phyloP scores from a whole-genome alignment of 2,113 vertebrate species.

The Triplophysa dalaica region DNA sequence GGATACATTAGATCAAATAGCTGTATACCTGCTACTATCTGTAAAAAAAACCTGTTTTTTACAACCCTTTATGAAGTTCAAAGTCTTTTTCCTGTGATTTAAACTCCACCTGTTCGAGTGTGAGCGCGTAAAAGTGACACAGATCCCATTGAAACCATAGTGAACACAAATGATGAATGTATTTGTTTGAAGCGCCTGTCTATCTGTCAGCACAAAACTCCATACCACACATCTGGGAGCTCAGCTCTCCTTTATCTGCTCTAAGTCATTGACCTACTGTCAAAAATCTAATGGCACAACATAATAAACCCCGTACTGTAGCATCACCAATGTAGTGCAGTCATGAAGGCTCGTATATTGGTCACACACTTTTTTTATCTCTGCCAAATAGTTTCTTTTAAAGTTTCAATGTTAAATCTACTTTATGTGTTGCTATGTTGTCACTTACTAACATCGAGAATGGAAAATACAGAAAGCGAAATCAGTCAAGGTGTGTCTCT shows the following conservation, averaged over 20 bases:
- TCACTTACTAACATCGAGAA: no score
- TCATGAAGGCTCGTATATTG: not conserved
- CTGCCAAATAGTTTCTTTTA: not conserved
- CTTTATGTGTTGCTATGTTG: not conserved
- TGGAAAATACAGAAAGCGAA: no score
- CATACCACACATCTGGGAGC: not conserved
- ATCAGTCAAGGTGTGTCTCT: no score
- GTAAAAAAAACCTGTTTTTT: not conserved
- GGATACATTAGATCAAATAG: not conserved
- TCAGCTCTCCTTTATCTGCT: not conserved
- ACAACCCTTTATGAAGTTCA: conserved; percentile 23
- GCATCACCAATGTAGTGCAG: not conserved
- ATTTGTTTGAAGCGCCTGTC: not conserved
- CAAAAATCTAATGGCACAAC: not conserved
- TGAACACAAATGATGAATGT: conserved; percentile 5
- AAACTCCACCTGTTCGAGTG: conserved; percentile 3
- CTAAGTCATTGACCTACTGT: not conserved
- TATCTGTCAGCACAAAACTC: conserved; percentile 4
- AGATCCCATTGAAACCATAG: not conserved
- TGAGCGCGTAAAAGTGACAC: conserved; percentile 1
- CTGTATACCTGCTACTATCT: not conserved
- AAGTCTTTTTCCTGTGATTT: conserved; percentile 8
- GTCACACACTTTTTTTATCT: not conserved
- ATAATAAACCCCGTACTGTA: not conserved
- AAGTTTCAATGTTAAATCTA: not conserved